Percentiles rank a stretch among this genome's conserved stretches.
Evolutionary conservation across 2,113 vertebrate genomes (phyloP).

Genomic region (Collichthys lucidus): DNA sequence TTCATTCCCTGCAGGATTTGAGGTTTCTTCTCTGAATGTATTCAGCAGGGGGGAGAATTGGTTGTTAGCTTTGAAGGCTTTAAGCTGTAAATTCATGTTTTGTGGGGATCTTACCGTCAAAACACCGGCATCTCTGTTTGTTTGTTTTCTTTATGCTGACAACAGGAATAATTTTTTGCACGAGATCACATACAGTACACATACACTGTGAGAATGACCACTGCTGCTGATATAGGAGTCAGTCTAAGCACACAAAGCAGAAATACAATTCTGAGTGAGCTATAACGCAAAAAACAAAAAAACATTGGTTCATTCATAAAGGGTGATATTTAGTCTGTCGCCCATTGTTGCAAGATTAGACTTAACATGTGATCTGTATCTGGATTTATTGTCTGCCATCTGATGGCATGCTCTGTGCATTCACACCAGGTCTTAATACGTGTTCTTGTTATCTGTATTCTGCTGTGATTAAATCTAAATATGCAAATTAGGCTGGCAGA

Average conservation of each 20-base stretch:
- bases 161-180: conserved; percentile 10
- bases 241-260: neutral
- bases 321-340: neutral
- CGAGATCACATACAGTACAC: neutral
- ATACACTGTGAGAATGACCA: neutral
- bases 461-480: neutral
- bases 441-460: neutral
- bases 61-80: conserved; percentile 36
- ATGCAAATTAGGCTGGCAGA: neutral
- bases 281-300: neutral
- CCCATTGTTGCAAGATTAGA: neutral
- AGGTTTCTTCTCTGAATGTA: conserved; percentile 43
- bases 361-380: neutral
- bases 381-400: too few species aligned
- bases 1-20: conserved; percentile 41
- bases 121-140: conserved; percentile 14
- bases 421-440: neutral
- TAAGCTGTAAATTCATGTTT: conserved; percentile 29
- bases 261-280: neutral
- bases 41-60: conserved; percentile 27
- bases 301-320: neutral
- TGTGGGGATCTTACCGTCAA: conserved; percentile 8
- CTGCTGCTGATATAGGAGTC: neutral
- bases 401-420: neutral
- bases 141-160: conserved; percentile 6